Conservation (phyloP, 1,140 invertebrate genomes). For the Chelonus insularis region DNA sequence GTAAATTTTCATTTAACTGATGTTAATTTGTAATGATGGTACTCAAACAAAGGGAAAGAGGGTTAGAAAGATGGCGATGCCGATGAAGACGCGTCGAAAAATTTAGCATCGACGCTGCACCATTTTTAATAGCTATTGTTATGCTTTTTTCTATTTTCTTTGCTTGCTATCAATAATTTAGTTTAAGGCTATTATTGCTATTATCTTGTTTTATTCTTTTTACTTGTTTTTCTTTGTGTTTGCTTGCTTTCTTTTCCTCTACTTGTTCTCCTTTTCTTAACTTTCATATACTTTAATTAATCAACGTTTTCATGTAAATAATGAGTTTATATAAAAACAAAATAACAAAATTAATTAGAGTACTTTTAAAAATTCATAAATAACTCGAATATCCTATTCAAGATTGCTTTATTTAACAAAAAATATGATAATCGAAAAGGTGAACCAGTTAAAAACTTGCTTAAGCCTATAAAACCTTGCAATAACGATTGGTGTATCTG, state of each 20-base stretch:
- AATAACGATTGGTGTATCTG: constrained; percentile 26
- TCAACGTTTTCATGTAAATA: too few species aligned
- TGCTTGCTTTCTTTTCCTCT: too few species aligned
- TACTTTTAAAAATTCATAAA: too few species aligned
- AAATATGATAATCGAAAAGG: not conserved
- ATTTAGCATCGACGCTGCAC: not conserved
- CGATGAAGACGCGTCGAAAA: constrained; percentile 9
- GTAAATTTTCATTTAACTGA: not conserved
- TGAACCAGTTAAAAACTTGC: not conserved
- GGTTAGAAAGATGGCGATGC: constrained; percentile 23
- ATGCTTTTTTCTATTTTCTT: not conserved
- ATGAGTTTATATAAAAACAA: too few species aligned
- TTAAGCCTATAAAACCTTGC: constrained; percentile 9
- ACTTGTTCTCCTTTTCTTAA: too few species aligned
- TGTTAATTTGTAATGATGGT: not conserved
- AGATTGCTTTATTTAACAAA: not conserved
- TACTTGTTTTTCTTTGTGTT: not conserved
- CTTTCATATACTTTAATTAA: too few species aligned
- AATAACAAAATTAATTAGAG: too few species aligned
- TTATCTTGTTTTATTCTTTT: not conserved
- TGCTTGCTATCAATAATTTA: too few species aligned
- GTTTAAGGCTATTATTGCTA: too few species aligned
- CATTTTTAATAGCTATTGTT: not conserved
- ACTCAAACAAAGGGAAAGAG: constrained; percentile 12
- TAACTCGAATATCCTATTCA: too few species aligned